Base-by-base conservation (phyloP, 2,888 invertebrate species). In the Epinotia brunnichana region DNA sequence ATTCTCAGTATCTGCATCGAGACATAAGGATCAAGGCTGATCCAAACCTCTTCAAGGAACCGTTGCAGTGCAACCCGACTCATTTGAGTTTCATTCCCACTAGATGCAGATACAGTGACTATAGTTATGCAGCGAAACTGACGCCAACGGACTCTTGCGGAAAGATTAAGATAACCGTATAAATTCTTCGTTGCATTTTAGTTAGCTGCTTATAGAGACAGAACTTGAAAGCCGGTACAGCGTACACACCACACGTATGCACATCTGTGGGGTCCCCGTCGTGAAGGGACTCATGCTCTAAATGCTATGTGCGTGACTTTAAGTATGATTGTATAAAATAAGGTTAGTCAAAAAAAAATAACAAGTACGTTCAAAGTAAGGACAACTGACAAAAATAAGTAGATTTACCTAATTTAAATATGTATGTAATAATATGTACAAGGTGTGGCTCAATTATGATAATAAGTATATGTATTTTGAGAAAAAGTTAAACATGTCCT, bases 41-140 rank as follows among this genome's bases (percentile, higher is more conserved):
- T 75, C 76, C 77, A 78, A 79, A 77, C 74, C 76, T 74, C 70
- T 83, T 83, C 84, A 82, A 72, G 79, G 82, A 85, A 84, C 75
- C 73, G 76, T 70, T 80, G 81, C 80, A 81, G 70, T 74, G 77
- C 74, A 76, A 79, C 75, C 69, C 74, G 77, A 80, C 74, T 78
- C 77, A 75, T 70, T 74, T 66, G 59, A 70, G 69, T 53, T 51
- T 21, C 72, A 68, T 74, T 70, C 72, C 66, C 63, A 72, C 71
- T 69, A 73, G 57, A 56, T 72, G 64, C 73, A 72, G 73, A 56
- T 72, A 67, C 73, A 72, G 73, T 69, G 69, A 53, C 66, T 74
- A 75, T 75, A 74, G 64, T 69, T 29, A 29, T 61, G 35, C 66
- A 17, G 61, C 24, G 67, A 56, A 61, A 68, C 66, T 44, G 67